A percentile compares a stretch with the other conserved stretches of the same genome.
These are phyloP conservation scores for Hypolimnas misippus DNA, from an alignment of 2,888 invertebrate genomes.

Conservation along the genomic window DNA sequence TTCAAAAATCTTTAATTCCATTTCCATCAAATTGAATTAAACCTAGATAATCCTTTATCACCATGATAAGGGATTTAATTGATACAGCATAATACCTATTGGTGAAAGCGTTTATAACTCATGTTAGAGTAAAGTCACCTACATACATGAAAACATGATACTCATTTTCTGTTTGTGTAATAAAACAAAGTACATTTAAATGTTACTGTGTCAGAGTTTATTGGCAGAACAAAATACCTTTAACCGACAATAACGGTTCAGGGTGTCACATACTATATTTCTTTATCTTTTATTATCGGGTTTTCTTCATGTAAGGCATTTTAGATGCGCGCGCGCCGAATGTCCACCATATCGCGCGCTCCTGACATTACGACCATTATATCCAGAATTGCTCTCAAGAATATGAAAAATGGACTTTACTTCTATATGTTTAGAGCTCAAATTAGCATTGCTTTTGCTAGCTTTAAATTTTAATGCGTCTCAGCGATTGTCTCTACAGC, in stretches of 20 bases:
- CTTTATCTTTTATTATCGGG: slow-evolving; percentile 30
- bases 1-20: too few species aligned
- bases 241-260: slow-evolving; percentile 22
- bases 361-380: slow-evolving; percentile 37
- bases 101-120: too few species aligned
- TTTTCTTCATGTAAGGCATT: slow-evolving; percentile 60
- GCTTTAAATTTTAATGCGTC: slow-evolving; percentile 65
- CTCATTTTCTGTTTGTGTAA: too few species aligned
- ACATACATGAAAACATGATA: too few species aligned
- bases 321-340: slow-evolving; percentile 53
- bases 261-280: slow-evolving; percentile 27
- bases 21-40: too few species aligned
- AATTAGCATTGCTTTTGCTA: not conserved
- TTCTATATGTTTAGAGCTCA: not conserved
- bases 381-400: slow-evolving; percentile 33
- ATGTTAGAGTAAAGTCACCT: too few species aligned
- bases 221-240: slow-evolving; percentile 13
- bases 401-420: slow-evolving; percentile 7
- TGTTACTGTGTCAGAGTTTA: not conserved
- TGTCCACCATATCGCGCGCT: slow-evolving; percentile 44
- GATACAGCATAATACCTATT: too few species aligned
- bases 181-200: not conserved
- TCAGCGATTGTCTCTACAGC: slow-evolving; percentile 58
- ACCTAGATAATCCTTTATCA: too few species aligned
- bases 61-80: too few species aligned